These are phyloP conservation scores for Drepana falcataria DNA, from an alignment of 2,888 invertebrate species.

Conservation along the genomic window DNA sequence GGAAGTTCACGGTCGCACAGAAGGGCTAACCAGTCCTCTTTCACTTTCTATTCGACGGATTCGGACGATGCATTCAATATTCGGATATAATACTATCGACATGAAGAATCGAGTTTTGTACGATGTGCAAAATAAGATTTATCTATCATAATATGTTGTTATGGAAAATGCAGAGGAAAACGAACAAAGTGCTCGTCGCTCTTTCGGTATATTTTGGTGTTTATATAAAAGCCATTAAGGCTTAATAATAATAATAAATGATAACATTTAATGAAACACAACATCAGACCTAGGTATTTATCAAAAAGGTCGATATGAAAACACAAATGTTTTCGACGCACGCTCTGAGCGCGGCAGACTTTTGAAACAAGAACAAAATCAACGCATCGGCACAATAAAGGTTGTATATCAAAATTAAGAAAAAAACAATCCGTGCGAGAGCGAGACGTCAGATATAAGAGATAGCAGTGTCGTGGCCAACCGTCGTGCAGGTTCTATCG, in stretches of 20 bases:
- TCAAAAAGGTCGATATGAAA: no score
- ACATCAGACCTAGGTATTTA: no score
- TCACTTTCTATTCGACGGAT: slow-evolving; percentile 50
- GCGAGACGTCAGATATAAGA: slow-evolving; percentile 38
- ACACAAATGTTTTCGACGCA: background rate
- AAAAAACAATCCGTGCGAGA: slow-evolving; percentile 29
- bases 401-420: slow-evolving; percentile 37
- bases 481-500: slow-evolving; percentile 36
- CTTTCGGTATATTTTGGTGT: no score
- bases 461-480: slow-evolving; percentile 39
- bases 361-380: slow-evolving; percentile 20
- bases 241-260: no score
- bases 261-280: no score
- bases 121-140: no score
- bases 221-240: no score
- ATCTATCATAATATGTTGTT: no score
- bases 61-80: slow-evolving; percentile 5
- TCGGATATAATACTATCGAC: background rate
- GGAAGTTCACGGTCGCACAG: slow-evolving; percentile 63
- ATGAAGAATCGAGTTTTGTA: background rate
- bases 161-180: no score
- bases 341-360: slow-evolving; percentile 8
- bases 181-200: no score
- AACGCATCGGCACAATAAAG: slow-evolving; percentile 33
- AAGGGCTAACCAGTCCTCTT: slow-evolving; percentile 30